These are phyloP conservation scores for Tinamus guttatus DNA, from an alignment of 2,113 vertebrate genomes.

Conservation along the genomic window DNA sequence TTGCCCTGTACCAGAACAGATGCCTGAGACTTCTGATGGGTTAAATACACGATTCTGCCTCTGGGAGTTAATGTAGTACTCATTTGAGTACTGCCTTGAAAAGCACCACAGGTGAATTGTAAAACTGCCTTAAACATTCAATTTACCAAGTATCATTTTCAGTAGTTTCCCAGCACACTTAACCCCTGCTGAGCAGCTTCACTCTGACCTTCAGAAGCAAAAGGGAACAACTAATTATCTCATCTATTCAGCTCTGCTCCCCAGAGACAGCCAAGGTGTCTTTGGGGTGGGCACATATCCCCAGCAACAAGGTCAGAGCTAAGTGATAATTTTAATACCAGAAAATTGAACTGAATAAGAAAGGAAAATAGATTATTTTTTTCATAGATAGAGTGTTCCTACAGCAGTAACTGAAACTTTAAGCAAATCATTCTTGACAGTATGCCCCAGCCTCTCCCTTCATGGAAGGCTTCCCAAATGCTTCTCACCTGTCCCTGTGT, in stretches of 20 bases:
- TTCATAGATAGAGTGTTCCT: neutral
- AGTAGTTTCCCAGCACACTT: neutral
- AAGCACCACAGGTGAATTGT: neutral
- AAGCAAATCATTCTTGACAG: neutral
- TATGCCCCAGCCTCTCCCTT: neutral
- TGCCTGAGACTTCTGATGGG: neutral
- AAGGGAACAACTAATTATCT: slow-evolving; percentile 45
- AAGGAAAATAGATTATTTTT: neutral
- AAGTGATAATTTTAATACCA: neutral
- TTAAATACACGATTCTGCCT: neutral
- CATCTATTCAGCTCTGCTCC: neutral
- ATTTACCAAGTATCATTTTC: neutral
- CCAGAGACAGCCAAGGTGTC: neutral
- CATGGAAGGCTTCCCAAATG: neutral
- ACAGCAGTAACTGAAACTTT: neutral
- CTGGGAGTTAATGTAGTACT: neutral
- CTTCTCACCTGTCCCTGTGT: neutral
- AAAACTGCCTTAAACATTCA: neutral
- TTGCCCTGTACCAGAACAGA: neutral
- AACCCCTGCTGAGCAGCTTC: neutral
- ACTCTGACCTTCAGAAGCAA: neutral
- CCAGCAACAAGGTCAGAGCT: neutral
- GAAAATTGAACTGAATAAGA: neutral
- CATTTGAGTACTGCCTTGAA: neutral
- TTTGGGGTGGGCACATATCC: neutral